Conservation (phyloP, 2,113 vertebrate species). For the Ammodytes dubius region DNA sequence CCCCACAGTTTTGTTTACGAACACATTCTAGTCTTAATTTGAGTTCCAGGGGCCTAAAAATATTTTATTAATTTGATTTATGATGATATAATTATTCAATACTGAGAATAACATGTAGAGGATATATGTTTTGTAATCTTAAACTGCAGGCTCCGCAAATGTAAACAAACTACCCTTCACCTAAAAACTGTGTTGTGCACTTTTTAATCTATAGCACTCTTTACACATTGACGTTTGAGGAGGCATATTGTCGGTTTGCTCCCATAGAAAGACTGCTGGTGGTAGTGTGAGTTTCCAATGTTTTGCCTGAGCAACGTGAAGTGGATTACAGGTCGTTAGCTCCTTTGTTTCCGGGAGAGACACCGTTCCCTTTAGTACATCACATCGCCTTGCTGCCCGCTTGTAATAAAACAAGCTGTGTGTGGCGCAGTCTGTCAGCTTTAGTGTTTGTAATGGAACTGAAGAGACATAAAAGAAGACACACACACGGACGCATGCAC, state of each 20-base stretch:
- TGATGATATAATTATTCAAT: too few relatives aligned
- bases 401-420: constrained; percentile 26
- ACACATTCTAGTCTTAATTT: too few relatives aligned
- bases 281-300: neutral
- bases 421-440: constrained; percentile 44
- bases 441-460: constrained; percentile 38
- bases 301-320: neutral
- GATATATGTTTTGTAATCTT: too few relatives aligned
- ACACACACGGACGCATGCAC: neutral
- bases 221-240: neutral
- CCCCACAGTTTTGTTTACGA: too few relatives aligned
- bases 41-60: too few relatives aligned
- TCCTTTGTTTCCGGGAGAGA: constrained; percentile 23
- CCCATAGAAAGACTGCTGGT: neutral
- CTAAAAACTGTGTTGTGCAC: too few relatives aligned
- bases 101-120: too few relatives aligned
- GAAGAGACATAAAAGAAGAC: constrained; percentile 18
- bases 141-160: too few relatives aligned
- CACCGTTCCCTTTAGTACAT: constrained; percentile 17
- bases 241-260: neutral
- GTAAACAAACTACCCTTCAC: too few relatives aligned
- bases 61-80: too few relatives aligned
- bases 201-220: too few relatives aligned
- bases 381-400: neutral
- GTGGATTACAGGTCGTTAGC: constrained; percentile 22